Evolutionary conservation across 2,888 invertebrate genomes (phyloP).

Genomic region (Erannis defoliaria): DNA sequence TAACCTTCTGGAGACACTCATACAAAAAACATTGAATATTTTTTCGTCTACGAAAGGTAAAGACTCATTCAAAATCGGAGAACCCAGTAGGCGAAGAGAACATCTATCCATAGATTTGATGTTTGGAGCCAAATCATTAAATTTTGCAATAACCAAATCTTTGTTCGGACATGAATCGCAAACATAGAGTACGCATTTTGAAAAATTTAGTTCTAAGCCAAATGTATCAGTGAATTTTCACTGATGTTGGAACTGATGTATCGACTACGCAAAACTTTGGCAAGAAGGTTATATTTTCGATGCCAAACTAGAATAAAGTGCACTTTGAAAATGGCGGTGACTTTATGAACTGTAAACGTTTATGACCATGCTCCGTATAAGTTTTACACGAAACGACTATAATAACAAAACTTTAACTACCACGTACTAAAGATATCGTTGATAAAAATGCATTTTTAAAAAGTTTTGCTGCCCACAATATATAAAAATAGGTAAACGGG

Average conservation of each 20-base stretch:
- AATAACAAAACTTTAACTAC: not conserved
- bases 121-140: too few relatives aligned
- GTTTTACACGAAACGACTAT: conserved; percentile 14
- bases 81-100: too few relatives aligned
- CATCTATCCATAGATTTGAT: too few relatives aligned
- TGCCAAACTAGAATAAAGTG: conserved; percentile 1
- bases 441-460: conserved; percentile 2
- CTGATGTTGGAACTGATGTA: not conserved
- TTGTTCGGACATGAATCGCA: too few relatives aligned
- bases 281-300: not conserved
- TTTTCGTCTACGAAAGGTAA: too few relatives aligned
- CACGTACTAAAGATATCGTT: not conserved
- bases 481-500: not conserved
- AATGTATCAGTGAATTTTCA: not conserved
- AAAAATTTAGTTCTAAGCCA: too few relatives aligned
- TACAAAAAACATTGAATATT: too few relatives aligned
- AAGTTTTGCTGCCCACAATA: not conserved
- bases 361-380: conserved; percentile 3
- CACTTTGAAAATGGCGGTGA: conserved; percentile 13
- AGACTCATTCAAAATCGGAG: too few relatives aligned
- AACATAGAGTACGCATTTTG: too few relatives aligned
- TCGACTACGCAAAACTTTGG: not conserved
- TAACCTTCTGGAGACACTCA: too few relatives aligned
- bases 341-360: conserved; percentile 28
- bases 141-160: too few relatives aligned